Conservation (phyloP, 2,113 vertebrate genomes). For the Strix uralensis region DNA sequence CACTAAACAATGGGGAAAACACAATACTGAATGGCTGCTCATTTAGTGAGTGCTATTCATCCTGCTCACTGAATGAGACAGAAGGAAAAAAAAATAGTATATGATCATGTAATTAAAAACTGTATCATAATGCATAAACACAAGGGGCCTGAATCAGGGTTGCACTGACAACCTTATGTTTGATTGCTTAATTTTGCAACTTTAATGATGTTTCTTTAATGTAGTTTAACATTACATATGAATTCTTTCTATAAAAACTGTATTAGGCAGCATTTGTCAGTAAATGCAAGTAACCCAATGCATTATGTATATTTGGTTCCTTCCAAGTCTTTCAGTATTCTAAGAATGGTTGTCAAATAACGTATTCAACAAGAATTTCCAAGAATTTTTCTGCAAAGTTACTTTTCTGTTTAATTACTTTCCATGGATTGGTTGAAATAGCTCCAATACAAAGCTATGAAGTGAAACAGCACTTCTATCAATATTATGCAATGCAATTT, state of each 20-base stretch:
- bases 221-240: background rate
- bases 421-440: background rate
- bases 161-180: background rate
- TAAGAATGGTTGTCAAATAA: constrained; percentile 1
- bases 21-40: constrained; percentile 21
- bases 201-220: constrained; percentile 12
- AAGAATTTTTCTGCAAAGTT: background rate
- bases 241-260: background rate
- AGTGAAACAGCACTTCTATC: constrained; percentile 20
- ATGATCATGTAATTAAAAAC: constrained; percentile 37
- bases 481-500: constrained; percentile 53
- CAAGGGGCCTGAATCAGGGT: background rate
- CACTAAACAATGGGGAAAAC: constrained; percentile 28
- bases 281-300: background rate
- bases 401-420: constrained; percentile 3
- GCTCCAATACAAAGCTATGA: constrained; percentile 1
- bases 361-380: constrained; percentile 11
- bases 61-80: background rate
- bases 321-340: constrained; percentile 7
- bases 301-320: background rate
- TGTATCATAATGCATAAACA: background rate
- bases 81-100: background rate
- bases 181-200: constrained; percentile 22
- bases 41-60: background rate
- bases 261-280: background rate